Base-by-base conservation (phyloP, 1,140 invertebrate species). In the Pantala flavescens region DNA sequence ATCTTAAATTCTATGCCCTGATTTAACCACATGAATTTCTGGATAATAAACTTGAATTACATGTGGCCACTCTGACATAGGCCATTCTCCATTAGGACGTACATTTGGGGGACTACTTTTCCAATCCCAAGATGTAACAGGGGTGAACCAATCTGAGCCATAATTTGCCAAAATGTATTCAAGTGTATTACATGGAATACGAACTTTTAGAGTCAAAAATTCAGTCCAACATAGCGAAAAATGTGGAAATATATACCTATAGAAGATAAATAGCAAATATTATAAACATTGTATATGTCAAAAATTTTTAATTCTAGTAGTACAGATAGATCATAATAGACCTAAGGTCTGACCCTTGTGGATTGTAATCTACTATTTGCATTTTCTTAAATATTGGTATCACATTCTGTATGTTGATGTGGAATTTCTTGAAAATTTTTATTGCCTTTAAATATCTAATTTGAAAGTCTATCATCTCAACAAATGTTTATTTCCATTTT, bases 211-310 rank as follows among this genome's bases (percentile, higher is more conserved):
- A 23, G 83, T 83, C 12, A 86, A 77, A 77, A 88, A 87, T 73
- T 86, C 82, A 12, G 87, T 88, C 86, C 87, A 88, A 79, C 87
- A 88, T 23, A 88, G 76, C 16, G 80, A 79, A 79, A 88, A 88
- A 43, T 82, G 83, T 55, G 85, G 84, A 80, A 88, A 88, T 23
- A 83, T 81, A 77, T 88, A 88, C 77, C 86, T 88, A 78, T 24
- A 75, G 78, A 77, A 43, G 78, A 79, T 73, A 75, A 42, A 75
- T 36, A 5, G 28, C 28, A 36, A 5, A 36, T 9, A 36, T 36
- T n/a, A n/a, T n/a, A n/a, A n/a, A n/a, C n/a, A n/a, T n/a, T n/a
- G n/a, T n/a, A n/a, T n/a, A n/a, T n/a, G n/a, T n/a, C n/a, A n/a
- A n/a, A n/a, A n/a, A n/a, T n/a, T n/a, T n/a, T n/a, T n/a, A n/a